phyloP scores from a whole-genome alignment of 1,140 invertebrate species.

The Tetramorium alpestre region DNA sequence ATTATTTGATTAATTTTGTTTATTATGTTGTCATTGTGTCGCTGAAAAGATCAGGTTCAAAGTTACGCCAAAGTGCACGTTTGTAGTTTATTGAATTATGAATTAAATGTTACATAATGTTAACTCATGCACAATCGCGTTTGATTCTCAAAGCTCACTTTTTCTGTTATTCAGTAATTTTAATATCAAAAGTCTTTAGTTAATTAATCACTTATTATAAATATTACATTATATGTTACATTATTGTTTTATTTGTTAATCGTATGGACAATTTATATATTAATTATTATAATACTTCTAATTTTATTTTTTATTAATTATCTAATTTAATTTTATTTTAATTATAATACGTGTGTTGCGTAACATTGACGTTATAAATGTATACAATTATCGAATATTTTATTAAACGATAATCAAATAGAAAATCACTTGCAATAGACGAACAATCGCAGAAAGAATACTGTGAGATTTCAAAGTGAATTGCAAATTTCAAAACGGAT shows the following conservation, averaged over 20 bases:
- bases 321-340: too few species aligned
- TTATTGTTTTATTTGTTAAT: background rate
- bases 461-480: background rate
- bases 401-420: conserved; percentile 2
- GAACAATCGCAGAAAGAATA: background rate
- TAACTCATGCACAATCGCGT: too few species aligned
- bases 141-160: too few species aligned
- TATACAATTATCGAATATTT: background rate
- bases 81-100: too few species aligned
- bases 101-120: too few species aligned
- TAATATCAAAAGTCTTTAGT: too few species aligned
- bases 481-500: background rate
- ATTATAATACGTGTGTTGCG: background rate
- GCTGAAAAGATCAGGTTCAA: too few species aligned
- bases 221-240: background rate
- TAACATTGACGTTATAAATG: background rate
- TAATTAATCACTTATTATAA: background rate
- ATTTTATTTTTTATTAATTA: too few species aligned
- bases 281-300: background rate
- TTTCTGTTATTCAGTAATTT: too few species aligned
- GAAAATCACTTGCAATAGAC: background rate
- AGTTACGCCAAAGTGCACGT: too few species aligned
- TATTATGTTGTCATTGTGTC: too few species aligned
- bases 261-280: background rate
- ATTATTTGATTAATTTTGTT: too few species aligned